Conservation (phyloP, 2,113 vertebrate species). For the Sigmodon hispidus region DNA sequence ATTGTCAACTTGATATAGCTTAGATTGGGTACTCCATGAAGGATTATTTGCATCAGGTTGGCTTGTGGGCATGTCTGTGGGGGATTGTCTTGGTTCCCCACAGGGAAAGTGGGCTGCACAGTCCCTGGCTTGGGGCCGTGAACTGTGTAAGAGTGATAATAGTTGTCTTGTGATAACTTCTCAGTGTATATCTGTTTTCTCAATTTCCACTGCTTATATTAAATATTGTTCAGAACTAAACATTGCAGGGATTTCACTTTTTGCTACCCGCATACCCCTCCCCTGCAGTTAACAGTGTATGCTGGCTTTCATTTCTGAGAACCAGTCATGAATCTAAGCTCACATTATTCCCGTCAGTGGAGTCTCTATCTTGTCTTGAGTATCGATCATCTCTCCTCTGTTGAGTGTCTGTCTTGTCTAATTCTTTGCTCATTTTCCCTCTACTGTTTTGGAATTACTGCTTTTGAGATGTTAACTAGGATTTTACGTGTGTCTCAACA, state of each 20-base stretch:
- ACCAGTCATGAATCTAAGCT: not conserved
- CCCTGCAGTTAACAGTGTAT: not conserved
- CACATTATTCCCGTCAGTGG: not conserved
- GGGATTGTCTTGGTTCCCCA: not conserved
- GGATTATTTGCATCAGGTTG: not conserved
- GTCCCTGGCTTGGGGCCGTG: not conserved
- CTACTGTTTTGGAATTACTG: not conserved
- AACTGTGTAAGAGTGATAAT: not conserved
- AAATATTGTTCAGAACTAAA: slow-evolving; percentile 14
- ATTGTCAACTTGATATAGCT: not conserved
- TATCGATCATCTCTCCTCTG: not conserved
- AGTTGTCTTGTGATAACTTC: not conserved
- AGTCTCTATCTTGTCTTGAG: not conserved
- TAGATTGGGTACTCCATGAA: not conserved
- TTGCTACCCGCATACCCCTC: not conserved
- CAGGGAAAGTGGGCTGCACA: not conserved
- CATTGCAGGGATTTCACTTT: slow-evolving; percentile 14
- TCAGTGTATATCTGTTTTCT: not conserved
- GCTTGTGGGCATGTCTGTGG: not conserved
- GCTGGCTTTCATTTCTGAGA: not conserved
- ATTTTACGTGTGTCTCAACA: not conserved
- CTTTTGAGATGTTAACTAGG: not conserved
- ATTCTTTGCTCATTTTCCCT: not conserved
- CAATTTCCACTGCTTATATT: not conserved
- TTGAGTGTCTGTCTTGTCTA: not conserved